A percentile compares a stretch with the other conserved stretches of the same genome.
phyloP scores from a whole-genome alignment of 2,113 vertebrate species.

The Rattus norvegicus region GRCr8 NC_086030.1:3592501-3593000 shows the following conservation, averaged over 20 bases:
- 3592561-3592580: background rate
- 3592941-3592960: background rate
- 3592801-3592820: background rate
- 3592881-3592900: too few species aligned
- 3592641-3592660: background rate
- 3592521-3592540: background rate
- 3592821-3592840: background rate
- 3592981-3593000: background rate
- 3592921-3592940: too few species aligned
- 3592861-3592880: background rate
- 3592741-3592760: background rate
- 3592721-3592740: too few species aligned
- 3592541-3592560: background rate
- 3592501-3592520: background rate
- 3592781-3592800: too few species aligned
- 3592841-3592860: background rate
- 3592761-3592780: too few species aligned
- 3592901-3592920: too few species aligned
- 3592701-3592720: background rate
- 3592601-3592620: background rate
- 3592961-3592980: background rate
- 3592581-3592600: background rate
- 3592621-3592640: background rate
- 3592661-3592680: background rate
- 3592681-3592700: background rate